Percentiles rank a stretch among this genome's conserved stretches.
Evolutionary conservation across 2,888 invertebrate species (phyloP).

Genomic region (Apamea sordens): DNA sequence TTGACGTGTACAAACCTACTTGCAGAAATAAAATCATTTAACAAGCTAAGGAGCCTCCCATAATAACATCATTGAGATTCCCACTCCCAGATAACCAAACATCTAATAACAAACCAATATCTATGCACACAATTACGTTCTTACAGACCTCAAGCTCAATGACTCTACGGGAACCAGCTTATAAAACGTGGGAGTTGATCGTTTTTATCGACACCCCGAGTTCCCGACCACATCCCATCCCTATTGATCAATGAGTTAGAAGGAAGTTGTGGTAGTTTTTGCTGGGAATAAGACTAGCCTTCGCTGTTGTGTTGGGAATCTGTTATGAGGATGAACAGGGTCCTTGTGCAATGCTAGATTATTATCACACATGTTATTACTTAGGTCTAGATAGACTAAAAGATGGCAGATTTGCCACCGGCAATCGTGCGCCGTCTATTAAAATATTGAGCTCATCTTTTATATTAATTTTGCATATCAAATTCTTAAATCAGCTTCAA

Average conservation of each 20-base stretch:
- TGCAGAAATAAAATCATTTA: too few species aligned
- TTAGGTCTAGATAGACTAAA: neutral
- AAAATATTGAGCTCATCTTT: neutral
- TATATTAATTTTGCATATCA: neutral
- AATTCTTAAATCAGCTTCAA: constrained; percentile 7
- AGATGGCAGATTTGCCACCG: neutral
- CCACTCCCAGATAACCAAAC: constrained; percentile 37
- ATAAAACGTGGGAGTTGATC: constrained; percentile 70
- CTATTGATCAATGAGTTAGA: constrained; percentile 46
- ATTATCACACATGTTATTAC: neutral
- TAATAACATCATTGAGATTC: constrained; percentile 10
- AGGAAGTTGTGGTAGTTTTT: constrained; percentile 47
- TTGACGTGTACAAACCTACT: too few species aligned
- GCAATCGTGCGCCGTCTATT: too few species aligned
- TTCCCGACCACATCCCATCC: constrained; percentile 60
- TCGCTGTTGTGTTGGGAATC: constrained; percentile 25
- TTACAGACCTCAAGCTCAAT: constrained; percentile 42
- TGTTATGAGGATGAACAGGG: constrained; percentile 21
- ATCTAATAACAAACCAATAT: constrained; percentile 4
- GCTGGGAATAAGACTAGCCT: neutral
- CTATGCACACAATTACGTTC: constrained; percentile 23
- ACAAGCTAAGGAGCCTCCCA: neutral
- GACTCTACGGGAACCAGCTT: constrained; percentile 61
- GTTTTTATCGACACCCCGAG: constrained; percentile 66
- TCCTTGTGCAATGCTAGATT: neutral